Evolutionary conservation across 2,888 invertebrate genomes (phyloP).

Genomic region (Machimus atricapillus): DNA sequence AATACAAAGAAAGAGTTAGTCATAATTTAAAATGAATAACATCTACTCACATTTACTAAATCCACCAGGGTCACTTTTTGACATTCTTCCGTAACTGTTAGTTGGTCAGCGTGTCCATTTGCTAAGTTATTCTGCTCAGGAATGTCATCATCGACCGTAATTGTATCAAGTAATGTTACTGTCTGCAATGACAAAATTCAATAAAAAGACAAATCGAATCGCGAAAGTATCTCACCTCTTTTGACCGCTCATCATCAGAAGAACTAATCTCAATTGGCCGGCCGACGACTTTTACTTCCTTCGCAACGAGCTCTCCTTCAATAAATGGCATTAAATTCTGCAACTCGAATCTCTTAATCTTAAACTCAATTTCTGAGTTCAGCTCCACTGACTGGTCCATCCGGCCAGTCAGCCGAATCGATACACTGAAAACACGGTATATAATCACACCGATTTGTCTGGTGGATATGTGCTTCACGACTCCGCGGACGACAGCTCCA

Average conservation of each 20-base stretch:
- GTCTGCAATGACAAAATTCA: background rate
- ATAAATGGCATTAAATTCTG: conserved; percentile 58
- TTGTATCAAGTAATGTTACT: background rate
- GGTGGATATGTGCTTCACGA: conserved; percentile 66
- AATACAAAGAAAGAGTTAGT: background rate
- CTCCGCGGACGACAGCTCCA: conserved; percentile 66
- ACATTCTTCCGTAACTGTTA: background rate
- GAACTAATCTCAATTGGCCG: background rate
- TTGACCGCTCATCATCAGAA: background rate
- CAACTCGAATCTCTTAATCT: conserved; percentile 58
- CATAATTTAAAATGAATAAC: background rate
- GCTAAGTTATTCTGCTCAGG: background rate
- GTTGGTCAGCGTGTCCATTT: background rate
- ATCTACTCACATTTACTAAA: background rate
- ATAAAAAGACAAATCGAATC: background rate
- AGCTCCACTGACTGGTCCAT: conserved; percentile 51
- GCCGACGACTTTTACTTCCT: background rate
- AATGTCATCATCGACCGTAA: background rate
- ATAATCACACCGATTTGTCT: conserved; percentile 70
- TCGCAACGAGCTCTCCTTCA: conserved; percentile 56
- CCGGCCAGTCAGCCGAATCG: conserved; percentile 62
- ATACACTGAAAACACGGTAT: conserved; percentile 71
- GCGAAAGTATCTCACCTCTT: background rate
- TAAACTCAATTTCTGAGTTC: conserved; percentile 60
- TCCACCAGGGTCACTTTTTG: background rate